Evolutionary conservation across 2,888 invertebrate genomes (phyloP).

Genomic region (Stenodema calcarata): DNA sequence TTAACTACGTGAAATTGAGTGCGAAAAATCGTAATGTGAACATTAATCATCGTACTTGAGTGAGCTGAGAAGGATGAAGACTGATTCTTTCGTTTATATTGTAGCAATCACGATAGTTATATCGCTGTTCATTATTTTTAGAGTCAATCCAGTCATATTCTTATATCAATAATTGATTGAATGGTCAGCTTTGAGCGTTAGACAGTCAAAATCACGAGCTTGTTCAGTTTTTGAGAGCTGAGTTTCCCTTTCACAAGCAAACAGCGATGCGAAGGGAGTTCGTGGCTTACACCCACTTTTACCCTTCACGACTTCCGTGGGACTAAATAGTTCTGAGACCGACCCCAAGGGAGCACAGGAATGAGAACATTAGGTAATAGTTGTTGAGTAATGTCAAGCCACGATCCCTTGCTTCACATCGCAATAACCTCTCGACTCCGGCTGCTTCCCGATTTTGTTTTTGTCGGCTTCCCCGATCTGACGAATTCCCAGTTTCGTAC

Average conservation of each 20-base stretch:
- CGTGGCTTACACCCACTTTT: constrained; percentile 43
- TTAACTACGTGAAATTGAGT: too few relatives aligned
- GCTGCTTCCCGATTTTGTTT: not conserved
- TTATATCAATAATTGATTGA: too few relatives aligned
- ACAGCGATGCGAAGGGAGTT: not conserved
- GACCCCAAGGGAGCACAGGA: not conserved
- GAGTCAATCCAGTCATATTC: too few relatives aligned
- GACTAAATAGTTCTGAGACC: constrained; percentile 24
- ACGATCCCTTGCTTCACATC: constrained; percentile 3
- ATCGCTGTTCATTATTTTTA: too few relatives aligned
- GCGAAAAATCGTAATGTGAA: too few relatives aligned
- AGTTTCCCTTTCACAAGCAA: constrained; percentile 16
- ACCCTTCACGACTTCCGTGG: constrained; percentile 40
- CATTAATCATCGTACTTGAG: too few relatives aligned
- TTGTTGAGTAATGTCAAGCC: constrained; percentile 39
- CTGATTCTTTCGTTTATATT: too few relatives aligned
- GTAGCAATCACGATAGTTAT: too few relatives aligned
- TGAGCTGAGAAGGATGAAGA: too few relatives aligned
- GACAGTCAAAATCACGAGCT: not conserved
- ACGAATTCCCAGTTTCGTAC: not conserved
- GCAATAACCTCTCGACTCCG: not conserved
- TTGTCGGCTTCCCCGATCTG: constrained; percentile 1
- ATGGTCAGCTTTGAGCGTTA: not conserved
- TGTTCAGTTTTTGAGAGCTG: not conserved
- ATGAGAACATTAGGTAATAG: constrained; percentile 25